Evolutionary conservation across 2,888 invertebrate species (phyloP).

Genomic region (Nomada fucata): DNA sequence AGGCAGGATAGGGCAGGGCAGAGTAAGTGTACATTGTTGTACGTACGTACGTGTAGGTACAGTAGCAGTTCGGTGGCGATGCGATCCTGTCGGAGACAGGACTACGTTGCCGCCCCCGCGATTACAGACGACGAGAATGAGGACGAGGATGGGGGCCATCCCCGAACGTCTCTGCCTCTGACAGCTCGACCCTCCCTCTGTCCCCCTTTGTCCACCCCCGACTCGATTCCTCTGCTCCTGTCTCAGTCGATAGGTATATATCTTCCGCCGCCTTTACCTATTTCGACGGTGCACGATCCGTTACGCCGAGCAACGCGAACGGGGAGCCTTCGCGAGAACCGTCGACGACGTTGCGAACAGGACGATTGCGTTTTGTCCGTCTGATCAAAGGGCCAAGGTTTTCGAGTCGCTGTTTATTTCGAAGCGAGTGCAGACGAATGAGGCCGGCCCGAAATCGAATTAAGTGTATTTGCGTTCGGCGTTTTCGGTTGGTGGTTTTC

Average conservation of each 20-base stretch:
- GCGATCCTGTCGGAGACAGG: constrained; percentile 84
- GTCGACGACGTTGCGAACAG: not conserved
- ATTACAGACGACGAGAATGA: constrained; percentile 83
- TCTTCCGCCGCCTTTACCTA: constrained; percentile 62
- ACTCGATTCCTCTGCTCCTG: constrained; percentile 55
- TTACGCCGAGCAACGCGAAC: constrained; percentile 1
- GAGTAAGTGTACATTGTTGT: constrained; percentile 67
- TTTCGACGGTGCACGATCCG: constrained; percentile 43
- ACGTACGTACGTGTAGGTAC: constrained; percentile 68
- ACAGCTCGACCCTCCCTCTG: constrained; percentile 80
- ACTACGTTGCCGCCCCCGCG: constrained; percentile 83
- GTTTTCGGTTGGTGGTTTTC: not conserved
- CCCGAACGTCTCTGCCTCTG: constrained; percentile 82
- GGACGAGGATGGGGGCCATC: constrained; percentile 80
- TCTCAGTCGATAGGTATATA: constrained; percentile 59
- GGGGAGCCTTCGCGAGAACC: not conserved
- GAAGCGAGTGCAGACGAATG: no score
- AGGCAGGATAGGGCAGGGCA: constrained; percentile 60
- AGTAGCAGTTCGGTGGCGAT: constrained; percentile 81
- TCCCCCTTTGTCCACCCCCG: constrained; percentile 56
- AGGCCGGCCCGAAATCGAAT: not conserved
- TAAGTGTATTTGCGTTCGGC: not conserved
- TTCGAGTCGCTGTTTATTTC: no score
- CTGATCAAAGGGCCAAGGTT: not conserved
- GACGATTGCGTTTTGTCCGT: not conserved